phyloP scores from a whole-genome alignment of 2,888 invertebrate species.

The Disparrhopalites patrizii region DNA sequence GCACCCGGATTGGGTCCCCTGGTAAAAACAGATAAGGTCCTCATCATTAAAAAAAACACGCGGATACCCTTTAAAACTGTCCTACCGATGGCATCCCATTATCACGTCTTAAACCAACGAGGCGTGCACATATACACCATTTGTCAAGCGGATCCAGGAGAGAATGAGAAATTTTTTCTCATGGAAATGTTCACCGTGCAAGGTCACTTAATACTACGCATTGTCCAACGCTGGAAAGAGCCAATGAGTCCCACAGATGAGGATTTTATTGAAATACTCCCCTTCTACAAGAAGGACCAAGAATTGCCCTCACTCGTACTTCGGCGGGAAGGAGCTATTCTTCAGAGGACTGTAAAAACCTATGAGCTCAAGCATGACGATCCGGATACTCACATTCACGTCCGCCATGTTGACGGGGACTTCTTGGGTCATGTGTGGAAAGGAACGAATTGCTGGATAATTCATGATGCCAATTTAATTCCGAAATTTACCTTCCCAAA shows the following conservation, averaged over 20 bases:
- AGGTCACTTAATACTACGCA: neutral
- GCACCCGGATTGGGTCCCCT: neutral
- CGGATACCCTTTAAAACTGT: neutral
- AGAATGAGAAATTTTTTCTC: neutral
- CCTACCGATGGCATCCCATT: neutral
- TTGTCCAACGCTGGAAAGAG: conserved; percentile 5
- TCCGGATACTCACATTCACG: conserved; percentile 2
- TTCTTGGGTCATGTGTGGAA: conserved; percentile 7
- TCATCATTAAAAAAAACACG: neutral
- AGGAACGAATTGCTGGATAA: neutral
- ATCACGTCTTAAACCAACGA: neutral
- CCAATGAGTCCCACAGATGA: neutral
- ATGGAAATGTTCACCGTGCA: neutral
- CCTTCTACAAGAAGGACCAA: neutral
- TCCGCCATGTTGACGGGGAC: neutral
- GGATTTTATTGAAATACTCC: neutral
- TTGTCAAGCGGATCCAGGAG: neutral
- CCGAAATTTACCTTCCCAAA: conserved; percentile 5
- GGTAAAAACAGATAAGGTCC: neutral
- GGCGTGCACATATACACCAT: neutral
- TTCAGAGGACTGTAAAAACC: neutral
- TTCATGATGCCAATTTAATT: neutral
- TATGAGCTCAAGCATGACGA: neutral
- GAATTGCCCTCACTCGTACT: neutral
- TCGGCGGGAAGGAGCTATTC: neutral